Evolutionary conservation across 2,113 vertebrate species (phyloP), one percentile per base, ranked within the genome.

Genomic region (Thymallus thymallus): DNA sequence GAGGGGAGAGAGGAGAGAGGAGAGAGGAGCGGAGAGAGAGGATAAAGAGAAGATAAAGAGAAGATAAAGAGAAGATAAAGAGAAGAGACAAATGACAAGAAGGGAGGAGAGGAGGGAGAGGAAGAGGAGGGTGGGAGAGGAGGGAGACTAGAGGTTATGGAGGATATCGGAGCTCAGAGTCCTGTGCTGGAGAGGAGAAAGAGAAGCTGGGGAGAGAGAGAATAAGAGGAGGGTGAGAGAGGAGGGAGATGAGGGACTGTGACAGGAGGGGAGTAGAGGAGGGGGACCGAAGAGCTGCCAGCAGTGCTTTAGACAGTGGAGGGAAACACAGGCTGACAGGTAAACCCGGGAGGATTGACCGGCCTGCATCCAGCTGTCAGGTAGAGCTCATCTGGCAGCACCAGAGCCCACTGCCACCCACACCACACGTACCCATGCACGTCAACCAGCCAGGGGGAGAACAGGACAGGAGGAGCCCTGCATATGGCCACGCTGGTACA

Each of bases 281-380:
- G 74, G 77, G 83, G 80, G 84, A 88, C 74, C 60, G 74, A 81
- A 82, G 85, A 84, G 69, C 86, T 92, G 91, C 91, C 90, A 90
- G 79, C 46, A 55, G 85, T 79, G 86, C 81, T 93, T 91, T 91
- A 82, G 82, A 83, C 80, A 63, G 80, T 63, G 61, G 77, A 81
- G 78, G 84, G 87, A 90, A 89, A 92, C 87, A 6, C 45, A 68
- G 87, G 82, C 82, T 93, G 93, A 94, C 92, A 93, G 92, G 87
- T 90, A 88, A 88, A 85, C 91, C 87, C 90, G 63, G 73, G 91
- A 91, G 91, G 87, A 91, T 91, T 89, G 90, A 90, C 85, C 87
- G 76, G 89, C 85, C 83, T 83, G 82, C 82, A 90, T 91, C 87
- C 86, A 90, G 88, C 89, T 91, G 89, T 91, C 92, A 91, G 79